phyloP scores from a whole-genome alignment of 30 jellyfish, hydroid and myxozoan species.

The Hydractinia echinata region DNA sequence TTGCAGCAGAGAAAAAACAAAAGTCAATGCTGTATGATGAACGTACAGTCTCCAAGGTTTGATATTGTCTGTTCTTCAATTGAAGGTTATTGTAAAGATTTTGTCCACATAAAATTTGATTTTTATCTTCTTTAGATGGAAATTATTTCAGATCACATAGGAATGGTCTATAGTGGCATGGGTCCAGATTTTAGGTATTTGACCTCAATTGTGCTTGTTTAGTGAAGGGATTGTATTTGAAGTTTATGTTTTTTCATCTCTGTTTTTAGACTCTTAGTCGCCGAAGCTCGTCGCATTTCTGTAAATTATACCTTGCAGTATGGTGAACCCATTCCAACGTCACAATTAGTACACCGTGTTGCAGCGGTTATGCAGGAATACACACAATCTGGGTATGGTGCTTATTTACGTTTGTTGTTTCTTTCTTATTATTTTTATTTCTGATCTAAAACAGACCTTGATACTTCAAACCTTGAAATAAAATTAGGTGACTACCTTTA shows the following conservation, averaged over 20 bases:
- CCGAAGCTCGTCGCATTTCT: conserved; percentile 90
- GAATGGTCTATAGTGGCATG: conserved; percentile 98
- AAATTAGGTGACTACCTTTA: no score
- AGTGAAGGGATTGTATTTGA: background rate
- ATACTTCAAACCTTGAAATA: no score
- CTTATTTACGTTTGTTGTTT: no score
- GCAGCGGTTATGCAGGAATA: conserved; percentile 97
- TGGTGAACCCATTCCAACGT: conserved; percentile 84
- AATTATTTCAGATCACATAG: conserved; percentile 80
- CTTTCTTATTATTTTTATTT: no score
- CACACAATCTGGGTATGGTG: conserved; percentile 90
- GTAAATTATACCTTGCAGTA: conserved; percentile 67
- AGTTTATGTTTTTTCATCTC: background rate
- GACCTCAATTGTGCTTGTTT: background rate
- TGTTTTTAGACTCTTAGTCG: conserved; percentile 53
- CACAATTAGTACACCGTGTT: conserved; percentile 70
- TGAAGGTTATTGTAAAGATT: background rate
- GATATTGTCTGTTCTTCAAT: background rate
- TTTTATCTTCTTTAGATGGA: conserved; percentile 56
- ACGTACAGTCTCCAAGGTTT: conserved; percentile 86
- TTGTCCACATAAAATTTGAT: background rate
- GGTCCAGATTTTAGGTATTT: conserved; percentile 95
- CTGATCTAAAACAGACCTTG: no score
- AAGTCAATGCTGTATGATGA: conserved; percentile 95
- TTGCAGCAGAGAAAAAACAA: conserved; percentile 98